phyloP scores from a whole-genome alignment of 2,113 vertebrate genomes.

The Neotragus moschatus region DNA sequence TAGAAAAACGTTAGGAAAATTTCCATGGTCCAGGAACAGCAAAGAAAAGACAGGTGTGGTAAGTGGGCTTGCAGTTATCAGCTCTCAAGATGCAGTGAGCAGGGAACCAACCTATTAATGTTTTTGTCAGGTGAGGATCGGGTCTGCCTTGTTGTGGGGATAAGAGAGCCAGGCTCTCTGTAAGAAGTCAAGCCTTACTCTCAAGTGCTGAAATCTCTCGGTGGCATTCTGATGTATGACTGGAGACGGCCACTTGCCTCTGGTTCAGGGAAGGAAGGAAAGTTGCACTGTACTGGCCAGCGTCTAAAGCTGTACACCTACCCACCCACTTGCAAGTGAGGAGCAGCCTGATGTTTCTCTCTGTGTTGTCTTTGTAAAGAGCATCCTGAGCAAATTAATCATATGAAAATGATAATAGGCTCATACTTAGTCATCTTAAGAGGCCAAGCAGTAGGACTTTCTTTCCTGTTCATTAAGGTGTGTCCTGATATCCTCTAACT shows the following conservation, averaged over 20 bases:
- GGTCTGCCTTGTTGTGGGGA: neutral
- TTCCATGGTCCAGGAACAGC: neutral
- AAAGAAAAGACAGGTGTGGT: neutral
- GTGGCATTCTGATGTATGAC: neutral
- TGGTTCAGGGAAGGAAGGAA: neutral
- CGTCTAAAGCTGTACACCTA: neutral
- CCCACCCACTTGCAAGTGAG: neutral
- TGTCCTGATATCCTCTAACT: neutral
- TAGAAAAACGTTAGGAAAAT: neutral
- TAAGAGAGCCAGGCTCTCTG: neutral
- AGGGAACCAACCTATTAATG: neutral
- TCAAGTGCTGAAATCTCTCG: neutral
- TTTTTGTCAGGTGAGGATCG: neutral
- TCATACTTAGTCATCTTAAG: neutral
- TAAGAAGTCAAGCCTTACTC: neutral
- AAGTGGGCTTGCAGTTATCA: neutral
- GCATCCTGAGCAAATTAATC: neutral
- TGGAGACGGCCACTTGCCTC: neutral
- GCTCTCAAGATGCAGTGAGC: neutral
- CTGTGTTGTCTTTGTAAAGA: neutral
- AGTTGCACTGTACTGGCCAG: neutral
- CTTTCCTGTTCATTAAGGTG: neutral
- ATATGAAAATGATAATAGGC: neutral
- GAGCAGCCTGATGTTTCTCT: neutral
- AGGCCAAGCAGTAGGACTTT: neutral